These are phyloP conservation scores for Perca schrenkii DNA, from an alignment of 2,113 vertebrate species.

Conservation along the genomic window DNA sequence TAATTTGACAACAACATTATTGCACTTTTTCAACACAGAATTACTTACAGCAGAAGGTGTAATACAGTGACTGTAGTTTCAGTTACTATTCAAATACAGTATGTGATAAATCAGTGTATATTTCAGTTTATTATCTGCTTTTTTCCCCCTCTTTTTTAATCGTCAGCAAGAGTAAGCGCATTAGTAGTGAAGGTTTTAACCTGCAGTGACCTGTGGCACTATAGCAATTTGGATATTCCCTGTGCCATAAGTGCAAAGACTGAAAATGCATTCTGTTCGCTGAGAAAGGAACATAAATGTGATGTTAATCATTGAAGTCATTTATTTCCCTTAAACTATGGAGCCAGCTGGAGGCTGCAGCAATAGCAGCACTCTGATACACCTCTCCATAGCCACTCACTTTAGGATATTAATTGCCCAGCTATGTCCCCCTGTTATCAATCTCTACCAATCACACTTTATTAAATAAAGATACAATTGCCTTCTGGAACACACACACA, in stretches of 20 bases:
- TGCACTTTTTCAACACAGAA: not conserved
- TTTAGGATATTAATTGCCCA: constrained; percentile 80
- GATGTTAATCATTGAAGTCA: constrained; percentile 75
- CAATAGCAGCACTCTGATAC: constrained; percentile 63
- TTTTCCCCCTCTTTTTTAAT: constrained; percentile 4
- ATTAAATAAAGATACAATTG: constrained; percentile 79
- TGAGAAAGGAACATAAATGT: constrained; percentile 65
- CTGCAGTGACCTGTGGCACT: constrained; percentile 49
- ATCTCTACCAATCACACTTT: constrained; percentile 75
- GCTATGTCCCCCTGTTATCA: constrained; percentile 72
- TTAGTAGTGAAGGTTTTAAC: constrained; percentile 25
- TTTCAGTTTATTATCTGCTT: constrained; percentile 15
- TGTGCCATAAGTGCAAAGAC: constrained; percentile 53
- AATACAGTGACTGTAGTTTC: not conserved
- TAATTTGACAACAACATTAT: constrained; percentile 12
- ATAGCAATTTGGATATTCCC: constrained; percentile 55
- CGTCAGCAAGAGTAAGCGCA: constrained; percentile 20
- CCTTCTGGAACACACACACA: constrained; percentile 56
- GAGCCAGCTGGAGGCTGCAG: constrained; percentile 70
- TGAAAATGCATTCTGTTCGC: constrained; percentile 67
- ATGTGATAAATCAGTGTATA: not conserved
- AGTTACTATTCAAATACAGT: not conserved
- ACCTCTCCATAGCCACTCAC: constrained; percentile 67
- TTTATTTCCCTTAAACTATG: constrained; percentile 75
- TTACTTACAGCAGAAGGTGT: not conserved